Evolutionary conservation across 2,888 invertebrate species (phyloP).

Genomic region (Psylliodes chrysocephalus): DNA sequence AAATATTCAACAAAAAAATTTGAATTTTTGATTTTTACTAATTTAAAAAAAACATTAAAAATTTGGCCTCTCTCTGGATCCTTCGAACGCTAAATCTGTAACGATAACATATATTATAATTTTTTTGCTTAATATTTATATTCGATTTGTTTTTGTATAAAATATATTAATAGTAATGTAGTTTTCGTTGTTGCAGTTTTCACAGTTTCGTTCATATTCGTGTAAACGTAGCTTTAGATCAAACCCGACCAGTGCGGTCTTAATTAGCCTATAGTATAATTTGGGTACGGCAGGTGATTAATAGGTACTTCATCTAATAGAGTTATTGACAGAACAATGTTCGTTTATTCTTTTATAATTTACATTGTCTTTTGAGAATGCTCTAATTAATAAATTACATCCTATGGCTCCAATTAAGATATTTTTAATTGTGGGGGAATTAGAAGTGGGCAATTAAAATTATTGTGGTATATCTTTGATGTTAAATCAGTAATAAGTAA

Average conservation of each 20-base stretch:
- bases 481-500: neutral
- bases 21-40: too few species aligned
- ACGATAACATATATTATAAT: too few species aligned
- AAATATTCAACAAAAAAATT: too few species aligned
- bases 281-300: slow-evolving; percentile 24
- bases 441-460: neutral
- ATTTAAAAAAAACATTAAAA: too few species aligned
- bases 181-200: neutral
- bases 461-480: neutral
- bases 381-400: slow-evolving; percentile 23
- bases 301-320: slow-evolving; percentile 18
- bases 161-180: too few species aligned
- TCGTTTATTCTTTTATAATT: slow-evolving; percentile 7
- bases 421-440: neutral
- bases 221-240: neutral
- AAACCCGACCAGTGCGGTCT: slow-evolving; percentile 5
- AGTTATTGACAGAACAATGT: slow-evolving; percentile 33
- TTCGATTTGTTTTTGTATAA: too few species aligned
- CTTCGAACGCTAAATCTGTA: too few species aligned
- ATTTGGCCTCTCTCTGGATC: too few species aligned
- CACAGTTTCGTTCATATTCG: too few species aligned
- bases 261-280: slow-evolving; percentile 23
- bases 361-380: slow-evolving; percentile 9
- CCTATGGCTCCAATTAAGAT: neutral
- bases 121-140: too few species aligned